Evolutionary conservation across 1,140 invertebrate genomes (phyloP).

Genomic region (Neoseiulus cucumeris): DNA sequence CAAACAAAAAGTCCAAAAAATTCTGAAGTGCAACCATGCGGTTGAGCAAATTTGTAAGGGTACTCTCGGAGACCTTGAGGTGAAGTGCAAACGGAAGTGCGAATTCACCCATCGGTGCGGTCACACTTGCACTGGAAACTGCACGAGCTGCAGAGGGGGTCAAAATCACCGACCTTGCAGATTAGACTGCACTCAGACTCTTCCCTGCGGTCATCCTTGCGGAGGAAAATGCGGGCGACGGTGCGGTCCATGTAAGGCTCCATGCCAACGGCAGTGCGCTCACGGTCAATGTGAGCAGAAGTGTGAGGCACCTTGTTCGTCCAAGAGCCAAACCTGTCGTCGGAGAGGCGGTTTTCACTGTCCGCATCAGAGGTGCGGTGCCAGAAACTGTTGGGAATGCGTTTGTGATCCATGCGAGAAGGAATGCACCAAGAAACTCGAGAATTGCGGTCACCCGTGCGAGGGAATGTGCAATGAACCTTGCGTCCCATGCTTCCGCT

Average conservation of each 20-base stretch:
- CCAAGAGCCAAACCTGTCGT: no score
- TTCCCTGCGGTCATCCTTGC: slow-evolving; percentile 28
- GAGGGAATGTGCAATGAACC: no score
- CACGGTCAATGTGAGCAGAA: no score
- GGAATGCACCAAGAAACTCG: no score
- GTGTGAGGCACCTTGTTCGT: no score
- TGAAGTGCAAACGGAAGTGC: slow-evolving; percentile 31
- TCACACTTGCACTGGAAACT: slow-evolving; percentile 25
- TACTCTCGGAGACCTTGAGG: neutral
- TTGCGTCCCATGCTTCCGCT: no score
- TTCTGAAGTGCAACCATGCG: neutral
- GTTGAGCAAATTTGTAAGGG: neutral
- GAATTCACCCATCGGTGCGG: slow-evolving; percentile 30
- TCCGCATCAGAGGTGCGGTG: no score
- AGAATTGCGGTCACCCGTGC: no score
- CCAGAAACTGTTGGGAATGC: no score
- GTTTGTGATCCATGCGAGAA: no score
- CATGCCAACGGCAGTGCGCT: no score
- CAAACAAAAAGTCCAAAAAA: neutral
- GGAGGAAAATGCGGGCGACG: slow-evolving; percentile 17
- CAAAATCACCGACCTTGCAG: slow-evolving; percentile 35
- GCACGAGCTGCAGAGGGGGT: slow-evolving; percentile 16
- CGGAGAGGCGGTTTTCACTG: no score
- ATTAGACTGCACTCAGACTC: slow-evolving; percentile 22
- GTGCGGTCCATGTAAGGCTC: slow-evolving; percentile 14